Percentiles rank a stretch among this genome's conserved stretches.
Evolutionary conservation across 1,140 invertebrate genomes (phyloP).

Genomic region (Papilio dardanus): DNA sequence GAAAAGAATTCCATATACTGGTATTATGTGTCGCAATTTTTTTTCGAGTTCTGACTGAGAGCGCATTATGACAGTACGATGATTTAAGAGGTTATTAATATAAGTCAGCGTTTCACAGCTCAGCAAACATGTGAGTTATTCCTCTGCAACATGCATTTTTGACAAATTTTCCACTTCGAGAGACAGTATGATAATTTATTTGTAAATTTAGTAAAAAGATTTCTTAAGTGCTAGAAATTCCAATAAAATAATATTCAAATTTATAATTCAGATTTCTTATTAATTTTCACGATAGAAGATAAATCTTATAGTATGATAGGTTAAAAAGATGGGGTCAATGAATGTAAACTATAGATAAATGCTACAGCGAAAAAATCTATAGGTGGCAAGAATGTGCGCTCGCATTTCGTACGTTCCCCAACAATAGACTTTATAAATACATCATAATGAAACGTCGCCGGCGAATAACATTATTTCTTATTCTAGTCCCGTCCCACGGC

Average conservation of each 20-base stretch:
- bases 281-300: background rate
- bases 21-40: background rate
- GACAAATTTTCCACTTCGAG: background rate
- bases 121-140: background rate
- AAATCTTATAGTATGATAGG: background rate
- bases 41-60: background rate
- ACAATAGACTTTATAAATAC: slow-evolving; percentile 39
- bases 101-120: background rate
- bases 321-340: background rate
- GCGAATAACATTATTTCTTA: slow-evolving; percentile 39
- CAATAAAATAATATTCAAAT: background rate
- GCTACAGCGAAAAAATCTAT: background rate
- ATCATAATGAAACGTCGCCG: slow-evolving; percentile 34
- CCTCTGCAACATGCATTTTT: background rate
- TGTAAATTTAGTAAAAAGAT: background rate
- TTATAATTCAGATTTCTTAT: background rate
- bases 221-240: too few relatives aligned
- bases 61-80: background rate
- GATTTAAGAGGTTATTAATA: slow-evolving; percentile 9
- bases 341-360: background rate
- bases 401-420: slow-evolving; percentile 23
- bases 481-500: slow-evolving; percentile 43
- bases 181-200: background rate
- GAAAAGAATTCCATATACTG: too few relatives aligned
- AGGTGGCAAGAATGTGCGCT: slow-evolving; percentile 22